phyloP scores from a whole-genome alignment of 1,140 invertebrate species.

The Lucilia cuprina region DNA sequence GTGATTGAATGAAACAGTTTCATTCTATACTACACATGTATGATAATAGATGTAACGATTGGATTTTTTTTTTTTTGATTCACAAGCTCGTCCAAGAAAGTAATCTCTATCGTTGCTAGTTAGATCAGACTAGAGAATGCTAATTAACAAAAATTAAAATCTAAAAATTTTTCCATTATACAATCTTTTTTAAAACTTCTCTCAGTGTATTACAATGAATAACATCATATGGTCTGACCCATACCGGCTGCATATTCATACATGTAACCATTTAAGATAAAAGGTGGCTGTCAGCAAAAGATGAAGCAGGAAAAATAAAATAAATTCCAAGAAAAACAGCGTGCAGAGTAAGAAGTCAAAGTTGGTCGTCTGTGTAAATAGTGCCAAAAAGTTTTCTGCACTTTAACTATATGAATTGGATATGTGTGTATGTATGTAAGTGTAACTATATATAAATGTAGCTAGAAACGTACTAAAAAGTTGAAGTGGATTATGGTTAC shows the following conservation, averaged over 20 bases:
- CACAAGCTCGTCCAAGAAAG: too few relatives aligned
- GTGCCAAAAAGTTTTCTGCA: constrained; percentile 23
- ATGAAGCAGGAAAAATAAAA: background rate
- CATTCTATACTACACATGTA: too few relatives aligned
- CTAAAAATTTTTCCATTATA: too few relatives aligned
- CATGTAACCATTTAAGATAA: background rate
- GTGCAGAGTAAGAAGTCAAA: background rate
- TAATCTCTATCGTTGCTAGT: too few relatives aligned
- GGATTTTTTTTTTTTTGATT: too few relatives aligned
- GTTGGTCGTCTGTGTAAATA: constrained; percentile 20
- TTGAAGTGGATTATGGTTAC: constrained; percentile 8
- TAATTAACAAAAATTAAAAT: too few relatives aligned
- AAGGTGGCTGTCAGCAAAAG: constrained; percentile 12
- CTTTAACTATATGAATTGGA: background rate
- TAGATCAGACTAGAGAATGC: too few relatives aligned
- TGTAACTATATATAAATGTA: background rate
- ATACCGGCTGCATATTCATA: background rate
- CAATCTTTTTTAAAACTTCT: too few relatives aligned
- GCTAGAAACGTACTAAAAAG: background rate
- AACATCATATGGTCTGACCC: background rate
- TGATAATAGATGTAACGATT: too few relatives aligned
- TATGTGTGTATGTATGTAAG: background rate
- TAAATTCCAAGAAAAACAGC: background rate
- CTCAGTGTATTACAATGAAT: background rate
- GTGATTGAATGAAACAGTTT: too few relatives aligned